Conservation (phyloP, 2,888 invertebrate species). For the Stegophylla sp. region DNA sequence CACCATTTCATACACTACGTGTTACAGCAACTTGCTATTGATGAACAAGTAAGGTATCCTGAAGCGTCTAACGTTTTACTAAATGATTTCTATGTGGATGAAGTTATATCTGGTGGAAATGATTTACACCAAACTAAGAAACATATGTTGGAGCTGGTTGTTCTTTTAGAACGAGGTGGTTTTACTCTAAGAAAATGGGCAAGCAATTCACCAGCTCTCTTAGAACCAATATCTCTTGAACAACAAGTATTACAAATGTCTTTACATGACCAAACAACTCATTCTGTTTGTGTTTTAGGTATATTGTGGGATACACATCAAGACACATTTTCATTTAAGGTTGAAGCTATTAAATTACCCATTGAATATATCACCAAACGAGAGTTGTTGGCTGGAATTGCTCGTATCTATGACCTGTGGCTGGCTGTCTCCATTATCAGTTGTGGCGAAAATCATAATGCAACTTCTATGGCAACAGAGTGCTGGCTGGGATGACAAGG, state of each 20-base stretch:
- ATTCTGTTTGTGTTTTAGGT: neutral
- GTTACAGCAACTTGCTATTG: neutral
- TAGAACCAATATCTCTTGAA: neutral
- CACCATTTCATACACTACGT: slow-evolving; percentile 10
- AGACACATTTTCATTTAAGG: neutral
- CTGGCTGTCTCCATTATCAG: neutral
- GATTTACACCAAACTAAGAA: slow-evolving; percentile 52
- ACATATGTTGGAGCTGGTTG: slow-evolving; percentile 61
- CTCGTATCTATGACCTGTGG: slow-evolving; percentile 8
- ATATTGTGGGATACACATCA: neutral
- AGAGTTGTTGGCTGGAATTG: neutral
- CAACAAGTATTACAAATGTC: neutral
- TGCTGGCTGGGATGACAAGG: neutral
- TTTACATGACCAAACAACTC: neutral
- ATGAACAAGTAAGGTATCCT: neutral
- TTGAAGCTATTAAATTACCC: neutral
- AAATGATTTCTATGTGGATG: slow-evolving; percentile 61
- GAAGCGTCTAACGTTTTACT: slow-evolving; percentile 44
- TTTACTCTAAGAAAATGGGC: slow-evolving; percentile 62
- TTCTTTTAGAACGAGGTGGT: slow-evolving; percentile 62
- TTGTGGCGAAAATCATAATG: neutral
- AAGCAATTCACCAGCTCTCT: neutral
- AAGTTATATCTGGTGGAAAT: slow-evolving; percentile 60
- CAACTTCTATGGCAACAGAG: neutral
- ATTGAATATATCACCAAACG: neutral